Evolutionary conservation across 2,797 vertebrate species (phyloP).

Genomic region (Chiloscyllium punctatum): DNA sequence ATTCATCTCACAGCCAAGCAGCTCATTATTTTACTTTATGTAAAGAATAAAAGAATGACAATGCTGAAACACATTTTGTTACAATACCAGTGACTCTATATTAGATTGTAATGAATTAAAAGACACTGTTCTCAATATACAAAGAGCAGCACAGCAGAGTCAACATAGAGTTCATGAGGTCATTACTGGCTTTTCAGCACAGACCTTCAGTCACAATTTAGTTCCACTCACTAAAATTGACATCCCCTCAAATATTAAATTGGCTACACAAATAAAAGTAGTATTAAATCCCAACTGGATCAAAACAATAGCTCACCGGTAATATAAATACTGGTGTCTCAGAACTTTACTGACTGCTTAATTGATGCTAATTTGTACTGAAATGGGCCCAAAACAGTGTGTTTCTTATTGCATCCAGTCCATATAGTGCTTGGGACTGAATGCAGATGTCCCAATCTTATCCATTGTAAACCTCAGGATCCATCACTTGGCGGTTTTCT

Average conservation of each 20-base stretch:
- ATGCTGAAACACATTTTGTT: background rate
- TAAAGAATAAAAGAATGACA: background rate
- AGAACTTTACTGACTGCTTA: background rate
- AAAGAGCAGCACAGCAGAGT: background rate
- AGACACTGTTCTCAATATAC: background rate
- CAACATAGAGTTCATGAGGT: background rate
- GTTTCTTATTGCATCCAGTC: background rate
- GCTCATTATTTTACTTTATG: background rate
- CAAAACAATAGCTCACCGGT: background rate
- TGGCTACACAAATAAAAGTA: background rate
- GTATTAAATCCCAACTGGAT: background rate
- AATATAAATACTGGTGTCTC: background rate
- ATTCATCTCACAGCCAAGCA: background rate
- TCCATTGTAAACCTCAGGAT: background rate
- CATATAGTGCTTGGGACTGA: background rate
- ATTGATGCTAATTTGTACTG: background rate
- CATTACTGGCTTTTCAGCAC: background rate
- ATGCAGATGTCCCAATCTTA: background rate
- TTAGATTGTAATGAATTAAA: background rate
- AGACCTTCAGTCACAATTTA: background rate
- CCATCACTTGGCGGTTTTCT: constrained; percentile 17
- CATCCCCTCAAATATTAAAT: background rate
- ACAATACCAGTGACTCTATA: background rate
- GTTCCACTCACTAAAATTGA: background rate
- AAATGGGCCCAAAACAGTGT: background rate